Base-by-base conservation (phyloP, 1,140 invertebrate genomes). In the Neodiprion pinetum region DNA sequence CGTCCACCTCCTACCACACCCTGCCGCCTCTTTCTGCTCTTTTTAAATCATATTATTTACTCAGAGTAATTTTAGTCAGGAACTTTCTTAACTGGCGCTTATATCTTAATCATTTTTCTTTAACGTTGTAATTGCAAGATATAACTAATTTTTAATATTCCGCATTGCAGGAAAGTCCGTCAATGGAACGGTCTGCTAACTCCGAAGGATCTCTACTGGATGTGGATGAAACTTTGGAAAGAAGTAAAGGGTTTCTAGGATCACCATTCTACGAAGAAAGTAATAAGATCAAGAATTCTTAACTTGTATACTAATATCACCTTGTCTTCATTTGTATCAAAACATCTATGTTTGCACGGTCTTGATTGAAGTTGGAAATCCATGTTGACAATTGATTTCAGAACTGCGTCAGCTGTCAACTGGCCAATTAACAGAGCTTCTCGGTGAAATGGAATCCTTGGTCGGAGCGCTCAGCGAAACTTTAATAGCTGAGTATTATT, bases 381-480 rank as follows among this genome's bases (percentile, higher is more conserved):
- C 14, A 75, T 74, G 81, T 80, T 80, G 76, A 40, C 8, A 61
- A 61, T 78, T 77, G 76, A 82, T 90, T 90, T 9, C 88, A 96
- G 96, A 98, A 90, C 89, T 99, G 81, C 94, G 96, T 83, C 94
- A 94, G 80, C 90, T 98, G 79, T 94, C 93, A 69, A 91, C 94
- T 48, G 92, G 93, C 70, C 96, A 98, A 85, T 88, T 99, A 72
- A 97, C 97, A 87, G 97, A 98, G 86, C 90, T 99, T 71, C 94
- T 97, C 77, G 92, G 96, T 87, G 97, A 99, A 89, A 92, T 99
- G 84, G 97, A 99, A 88, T 91, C 95, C 3, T 92, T 98, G 74
- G 97, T 99, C 79, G 93, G 96, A 78, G 96, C 98, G 82, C 93
- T 98, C 84, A 98, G 97, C 48, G 97, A 99, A 90, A 97, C 96